Conservation (phyloP, 2,797 vertebrate genomes). For the Chloroceryle inda region DNA sequence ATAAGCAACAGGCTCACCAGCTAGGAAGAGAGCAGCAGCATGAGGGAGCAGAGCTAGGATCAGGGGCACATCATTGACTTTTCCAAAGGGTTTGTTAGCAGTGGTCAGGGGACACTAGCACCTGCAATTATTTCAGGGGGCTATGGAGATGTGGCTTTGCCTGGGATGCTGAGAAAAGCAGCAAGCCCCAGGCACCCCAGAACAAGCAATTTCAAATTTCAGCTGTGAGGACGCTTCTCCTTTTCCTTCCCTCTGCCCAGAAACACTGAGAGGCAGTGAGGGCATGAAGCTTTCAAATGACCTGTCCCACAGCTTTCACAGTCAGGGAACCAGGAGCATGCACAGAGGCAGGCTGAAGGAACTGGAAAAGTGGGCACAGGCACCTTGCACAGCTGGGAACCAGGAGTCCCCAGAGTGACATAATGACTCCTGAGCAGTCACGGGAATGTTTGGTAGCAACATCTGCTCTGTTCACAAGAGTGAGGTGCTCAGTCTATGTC, state of each 20-base stretch:
- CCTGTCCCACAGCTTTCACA: not conserved
- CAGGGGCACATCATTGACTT: not conserved
- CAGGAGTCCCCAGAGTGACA: not conserved
- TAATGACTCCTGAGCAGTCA: not conserved
- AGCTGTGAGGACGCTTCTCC: not conserved
- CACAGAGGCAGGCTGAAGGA: not conserved
- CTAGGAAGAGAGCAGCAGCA: not conserved
- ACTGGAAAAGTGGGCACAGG: rapidly evolving
- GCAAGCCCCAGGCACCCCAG: not conserved
- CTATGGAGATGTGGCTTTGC: not conserved
- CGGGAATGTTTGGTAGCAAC: not conserved
- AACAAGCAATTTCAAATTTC: not conserved
- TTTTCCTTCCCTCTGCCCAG: not conserved
- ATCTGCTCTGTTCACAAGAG: not conserved
- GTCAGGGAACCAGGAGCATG: not conserved
- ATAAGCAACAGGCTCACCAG: slow-evolving; percentile 8
- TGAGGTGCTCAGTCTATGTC: not conserved
- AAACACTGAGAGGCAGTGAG: not conserved
- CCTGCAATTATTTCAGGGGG: not conserved
- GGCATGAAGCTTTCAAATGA: not conserved
- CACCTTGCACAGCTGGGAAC: not conserved
- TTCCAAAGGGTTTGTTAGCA: not conserved
- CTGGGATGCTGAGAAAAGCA: not conserved
- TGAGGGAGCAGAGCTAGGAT: not conserved
- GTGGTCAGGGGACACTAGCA: rapidly evolving